Conservation (phyloP, 2,113 vertebrate species). For the Brachyhypopomus gauderio region DNA sequence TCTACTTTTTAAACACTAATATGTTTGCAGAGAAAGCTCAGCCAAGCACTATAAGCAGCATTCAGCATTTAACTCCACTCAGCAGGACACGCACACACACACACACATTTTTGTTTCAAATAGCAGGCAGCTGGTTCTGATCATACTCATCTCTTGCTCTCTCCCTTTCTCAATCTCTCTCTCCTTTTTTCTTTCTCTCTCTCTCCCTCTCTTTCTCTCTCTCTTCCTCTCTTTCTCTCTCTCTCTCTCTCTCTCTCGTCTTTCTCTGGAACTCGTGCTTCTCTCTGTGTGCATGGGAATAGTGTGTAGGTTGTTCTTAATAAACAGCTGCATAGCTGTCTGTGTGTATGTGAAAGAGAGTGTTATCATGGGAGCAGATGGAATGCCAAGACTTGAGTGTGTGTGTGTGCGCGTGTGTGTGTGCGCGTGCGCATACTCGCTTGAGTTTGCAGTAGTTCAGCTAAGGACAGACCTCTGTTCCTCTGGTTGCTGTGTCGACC, state of each 20-base stretch:
- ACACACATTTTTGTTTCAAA: constrained; percentile 24
- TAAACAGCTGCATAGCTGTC: constrained; percentile 13
- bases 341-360: background rate
- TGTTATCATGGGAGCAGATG: constrained; percentile 24
- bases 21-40: constrained; percentile 31
- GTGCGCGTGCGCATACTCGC: background rate
- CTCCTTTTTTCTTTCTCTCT: background rate
- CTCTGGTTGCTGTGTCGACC: constrained; percentile 31
- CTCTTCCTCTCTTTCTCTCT: background rate
- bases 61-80: constrained; percentile 21
- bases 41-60: constrained; percentile 35
- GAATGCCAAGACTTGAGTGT: constrained; percentile 21
- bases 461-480: constrained; percentile 33
- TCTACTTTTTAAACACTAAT: constrained; percentile 31
- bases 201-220: background rate
- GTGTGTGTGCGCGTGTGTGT: constrained; percentile 19
- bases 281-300: constrained; percentile 24
- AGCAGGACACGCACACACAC: constrained; percentile 9
- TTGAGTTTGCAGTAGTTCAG: constrained; percentile 24
- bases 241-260: background rate
- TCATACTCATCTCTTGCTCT: constrained; percentile 20
- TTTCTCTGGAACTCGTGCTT: no score
- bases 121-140: constrained; percentile 27
- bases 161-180: background rate
- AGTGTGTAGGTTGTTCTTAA: constrained; percentile 18